Conservation (phyloP, 2,797 vertebrate species). For the Acanthiza pusilla region DNA sequence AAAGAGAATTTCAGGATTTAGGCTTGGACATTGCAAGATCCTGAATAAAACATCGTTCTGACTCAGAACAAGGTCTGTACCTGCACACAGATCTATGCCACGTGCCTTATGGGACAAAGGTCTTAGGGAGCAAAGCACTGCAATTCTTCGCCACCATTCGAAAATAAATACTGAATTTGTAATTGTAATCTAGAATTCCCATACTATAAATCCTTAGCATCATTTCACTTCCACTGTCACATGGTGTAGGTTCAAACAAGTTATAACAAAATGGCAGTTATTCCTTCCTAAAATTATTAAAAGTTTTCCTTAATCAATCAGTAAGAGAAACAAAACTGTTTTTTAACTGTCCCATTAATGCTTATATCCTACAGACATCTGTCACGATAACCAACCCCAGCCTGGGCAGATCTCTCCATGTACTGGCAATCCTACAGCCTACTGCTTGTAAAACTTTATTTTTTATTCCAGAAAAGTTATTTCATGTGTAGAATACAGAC, state of each 20-base stretch:
- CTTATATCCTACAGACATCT: neutral
- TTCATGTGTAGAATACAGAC: neutral
- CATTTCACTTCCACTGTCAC: neutral
- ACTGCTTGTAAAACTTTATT: neutral
- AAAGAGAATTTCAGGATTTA: neutral
- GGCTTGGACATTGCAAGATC: neutral
- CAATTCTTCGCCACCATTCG: neutral
- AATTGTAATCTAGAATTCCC: neutral
- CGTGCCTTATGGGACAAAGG: neutral
- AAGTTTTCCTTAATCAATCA: neutral
- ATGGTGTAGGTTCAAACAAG: neutral
- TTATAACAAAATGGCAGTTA: neutral
- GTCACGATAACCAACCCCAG: neutral
- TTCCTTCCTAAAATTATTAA: neutral
- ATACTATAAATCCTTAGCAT: neutral
- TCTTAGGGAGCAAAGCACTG: neutral
- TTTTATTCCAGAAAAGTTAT: neutral
- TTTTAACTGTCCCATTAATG: neutral
- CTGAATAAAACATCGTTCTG: neutral
- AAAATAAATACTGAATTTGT: neutral
- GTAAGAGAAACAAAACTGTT: neutral
- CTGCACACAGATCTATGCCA: fast-evolving
- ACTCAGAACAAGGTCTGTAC: neutral
- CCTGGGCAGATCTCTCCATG: neutral
- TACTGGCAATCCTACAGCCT: neutral